These are phyloP conservation scores for Lophura nycthemera DNA, from an alignment of 2,113 vertebrate species.

Conservation along the genomic window DNA sequence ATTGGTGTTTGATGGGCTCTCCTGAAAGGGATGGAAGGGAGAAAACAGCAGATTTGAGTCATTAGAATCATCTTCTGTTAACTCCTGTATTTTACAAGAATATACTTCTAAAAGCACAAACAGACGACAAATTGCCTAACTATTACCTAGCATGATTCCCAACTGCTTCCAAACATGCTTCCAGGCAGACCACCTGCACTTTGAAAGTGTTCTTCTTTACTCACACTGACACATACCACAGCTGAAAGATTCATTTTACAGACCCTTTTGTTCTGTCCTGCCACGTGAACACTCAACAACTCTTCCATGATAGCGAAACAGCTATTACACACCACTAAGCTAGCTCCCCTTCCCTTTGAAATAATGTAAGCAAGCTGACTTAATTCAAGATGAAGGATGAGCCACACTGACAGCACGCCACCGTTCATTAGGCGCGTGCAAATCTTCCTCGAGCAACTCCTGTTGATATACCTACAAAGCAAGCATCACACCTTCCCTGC, in stretches of 20 bases:
- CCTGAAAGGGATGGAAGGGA: constrained; percentile 44
- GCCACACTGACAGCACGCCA: background rate
- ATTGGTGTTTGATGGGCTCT: constrained; percentile 62
- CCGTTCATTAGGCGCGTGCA: background rate
- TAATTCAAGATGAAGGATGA: background rate
- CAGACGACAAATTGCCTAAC: constrained; percentile 48
- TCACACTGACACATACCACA: background rate
- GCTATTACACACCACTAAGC: background rate
- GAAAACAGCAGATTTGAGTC: constrained; percentile 53
- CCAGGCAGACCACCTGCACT: background rate
- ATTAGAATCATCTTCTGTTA: constrained; percentile 60
- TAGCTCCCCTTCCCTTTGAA: background rate
- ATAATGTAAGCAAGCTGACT: background rate
- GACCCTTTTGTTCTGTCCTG: background rate
- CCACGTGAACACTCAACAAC: background rate
- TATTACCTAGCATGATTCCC: background rate
- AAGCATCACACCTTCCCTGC: background rate
- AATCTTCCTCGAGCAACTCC: background rate
- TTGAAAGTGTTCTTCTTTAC: background rate
- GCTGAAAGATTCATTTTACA: background rate
- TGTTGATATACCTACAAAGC: background rate
- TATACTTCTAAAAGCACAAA: constrained; percentile 54
- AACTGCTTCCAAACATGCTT: background rate
- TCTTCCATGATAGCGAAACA: background rate
- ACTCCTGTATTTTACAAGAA: constrained; percentile 60